Percentiles rank a stretch among this genome's conserved stretches.
These are phyloP conservation scores for Delphinapterus leucas DNA, from an alignment of 2,113 vertebrate species.

Conservation along the genomic window DNA sequence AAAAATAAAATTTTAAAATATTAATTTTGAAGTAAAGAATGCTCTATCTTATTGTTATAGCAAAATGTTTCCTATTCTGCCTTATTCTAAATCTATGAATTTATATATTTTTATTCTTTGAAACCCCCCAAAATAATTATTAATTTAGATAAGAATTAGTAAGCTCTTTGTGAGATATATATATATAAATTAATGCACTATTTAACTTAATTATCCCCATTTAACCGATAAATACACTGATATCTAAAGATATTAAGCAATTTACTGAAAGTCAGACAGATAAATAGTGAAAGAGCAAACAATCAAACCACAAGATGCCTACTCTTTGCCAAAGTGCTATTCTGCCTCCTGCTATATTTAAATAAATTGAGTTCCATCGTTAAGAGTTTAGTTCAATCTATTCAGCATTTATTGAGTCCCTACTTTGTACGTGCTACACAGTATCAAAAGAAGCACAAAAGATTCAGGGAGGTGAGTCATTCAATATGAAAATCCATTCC, in stretches of 20 bases:
- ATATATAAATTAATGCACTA: neutral
- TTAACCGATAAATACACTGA: neutral
- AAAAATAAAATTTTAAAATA: slow-evolving; percentile 8
- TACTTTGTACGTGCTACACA: neutral
- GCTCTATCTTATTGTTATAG: neutral
- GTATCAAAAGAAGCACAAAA: neutral
- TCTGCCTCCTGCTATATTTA: neutral
- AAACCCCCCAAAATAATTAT: neutral
- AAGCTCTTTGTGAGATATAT: neutral
- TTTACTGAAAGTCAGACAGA: neutral
- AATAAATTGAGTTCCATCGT: neutral
- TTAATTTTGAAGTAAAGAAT: neutral
- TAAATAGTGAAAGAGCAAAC: neutral
- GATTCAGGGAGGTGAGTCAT: neutral
- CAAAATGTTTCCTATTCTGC: neutral
- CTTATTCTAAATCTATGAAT: neutral
- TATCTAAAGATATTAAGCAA: neutral
- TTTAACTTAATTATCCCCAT: neutral
- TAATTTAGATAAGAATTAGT: neutral
- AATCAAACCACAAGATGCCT: neutral
- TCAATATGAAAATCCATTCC: neutral
- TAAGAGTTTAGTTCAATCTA: neutral
- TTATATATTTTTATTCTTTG: neutral
- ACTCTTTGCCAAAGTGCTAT: neutral
- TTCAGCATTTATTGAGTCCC: neutral